phyloP scores from a whole-genome alignment of 2,888 invertebrate genomes.

The Caenorhabditis virilis region DNA sequence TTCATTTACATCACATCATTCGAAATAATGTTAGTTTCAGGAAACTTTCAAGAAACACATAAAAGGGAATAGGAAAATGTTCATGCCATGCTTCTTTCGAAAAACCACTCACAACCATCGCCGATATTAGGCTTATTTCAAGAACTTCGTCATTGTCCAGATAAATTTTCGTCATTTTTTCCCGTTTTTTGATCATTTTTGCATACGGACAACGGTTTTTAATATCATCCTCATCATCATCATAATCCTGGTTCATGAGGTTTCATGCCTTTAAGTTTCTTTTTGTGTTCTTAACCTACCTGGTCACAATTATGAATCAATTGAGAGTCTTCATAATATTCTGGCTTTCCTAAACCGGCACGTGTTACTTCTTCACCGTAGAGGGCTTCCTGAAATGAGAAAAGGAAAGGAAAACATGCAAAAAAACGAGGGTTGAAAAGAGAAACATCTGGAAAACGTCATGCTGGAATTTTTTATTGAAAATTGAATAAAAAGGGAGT shows the following conservation, averaged over 20 bases:
- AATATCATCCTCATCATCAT: too few relatives aligned
- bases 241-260: too few relatives aligned
- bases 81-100: too few relatives aligned
- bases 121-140: conserved; percentile 28
- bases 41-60: too few relatives aligned
- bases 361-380: conserved; percentile 41
- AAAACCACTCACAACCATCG: conserved; percentile 25
- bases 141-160: conserved; percentile 19
- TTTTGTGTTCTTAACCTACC: conserved; percentile 34
- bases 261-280: too few relatives aligned
- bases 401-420: conserved; percentile 11
- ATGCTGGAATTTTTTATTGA: neutral
- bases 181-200: too few relatives aligned
- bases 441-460: neutral
- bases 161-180: conserved; percentile 8
- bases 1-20: too few relatives aligned
- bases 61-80: too few relatives aligned
- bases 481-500: neutral
- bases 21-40: too few relatives aligned
- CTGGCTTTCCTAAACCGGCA: conserved; percentile 35
- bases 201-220: conserved; percentile 21
- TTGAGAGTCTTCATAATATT: conserved; percentile 33
- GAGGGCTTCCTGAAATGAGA: conserved; percentile 31
- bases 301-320: conserved; percentile 30
- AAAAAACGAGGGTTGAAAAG: neutral